A percentile compares a stretch with the other conserved stretches of the same genome.
Evolutionary conservation across 2,113 vertebrate genomes (phyloP).

Genomic region (Myotis yumanensis): DNA sequence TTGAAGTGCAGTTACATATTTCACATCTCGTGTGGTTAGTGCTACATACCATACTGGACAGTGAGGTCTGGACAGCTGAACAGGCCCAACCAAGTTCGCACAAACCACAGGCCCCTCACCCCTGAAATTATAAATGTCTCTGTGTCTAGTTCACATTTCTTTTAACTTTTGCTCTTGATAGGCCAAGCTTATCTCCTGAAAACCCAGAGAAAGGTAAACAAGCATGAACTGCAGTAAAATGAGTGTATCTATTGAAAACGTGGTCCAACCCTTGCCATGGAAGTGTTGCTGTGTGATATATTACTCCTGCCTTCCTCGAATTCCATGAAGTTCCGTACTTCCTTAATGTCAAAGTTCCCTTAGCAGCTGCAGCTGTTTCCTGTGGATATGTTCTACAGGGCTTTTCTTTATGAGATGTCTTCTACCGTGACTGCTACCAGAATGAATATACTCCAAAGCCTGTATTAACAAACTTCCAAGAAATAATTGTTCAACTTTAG

Average conservation of each 20-base stretch:
- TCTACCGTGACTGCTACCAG: slow-evolving; percentile 24
- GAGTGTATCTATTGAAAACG: neutral
- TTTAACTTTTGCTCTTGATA: slow-evolving; percentile 10
- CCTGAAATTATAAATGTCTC: neutral
- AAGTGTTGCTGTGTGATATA: neutral
- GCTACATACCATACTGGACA: neutral
- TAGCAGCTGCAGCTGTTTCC: slow-evolving; percentile 72
- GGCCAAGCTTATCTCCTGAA: slow-evolving; percentile 15
- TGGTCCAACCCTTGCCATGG: neutral
- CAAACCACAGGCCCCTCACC: neutral
- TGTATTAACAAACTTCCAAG: slow-evolving; percentile 50
- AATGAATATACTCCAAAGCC: slow-evolving; percentile 41
- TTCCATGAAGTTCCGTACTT: slow-evolving; percentile 53
- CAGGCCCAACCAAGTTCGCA: neutral
- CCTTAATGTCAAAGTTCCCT: slow-evolving; percentile 63
- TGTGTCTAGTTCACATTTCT: neutral
- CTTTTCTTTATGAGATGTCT: slow-evolving; percentile 60
- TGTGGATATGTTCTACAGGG: slow-evolving; percentile 63
- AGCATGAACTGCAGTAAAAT: neutral
- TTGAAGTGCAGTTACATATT: neutral
- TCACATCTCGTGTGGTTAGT: neutral
- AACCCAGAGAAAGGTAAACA: neutral
- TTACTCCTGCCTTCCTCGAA: slow-evolving; percentile 44
- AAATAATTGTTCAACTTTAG: slow-evolving; percentile 50
- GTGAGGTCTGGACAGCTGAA: neutral